phyloP scores from a whole-genome alignment of 1,140 invertebrate genomes.

The Caenorhabditis tropicalis region DNA sequence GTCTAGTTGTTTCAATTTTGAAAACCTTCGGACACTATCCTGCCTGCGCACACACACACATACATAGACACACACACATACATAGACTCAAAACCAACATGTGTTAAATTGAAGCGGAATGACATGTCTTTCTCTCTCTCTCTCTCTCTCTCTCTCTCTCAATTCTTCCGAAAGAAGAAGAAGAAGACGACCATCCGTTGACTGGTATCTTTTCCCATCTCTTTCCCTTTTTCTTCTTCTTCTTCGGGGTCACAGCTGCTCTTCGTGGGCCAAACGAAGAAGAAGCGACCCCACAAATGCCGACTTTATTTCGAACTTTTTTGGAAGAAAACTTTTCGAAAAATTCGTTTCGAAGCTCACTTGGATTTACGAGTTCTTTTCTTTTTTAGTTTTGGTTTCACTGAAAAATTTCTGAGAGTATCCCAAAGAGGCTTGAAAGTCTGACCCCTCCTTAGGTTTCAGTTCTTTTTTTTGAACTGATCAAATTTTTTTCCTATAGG shows the following conservation, averaged over 20 bases:
- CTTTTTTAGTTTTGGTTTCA: too few species aligned
- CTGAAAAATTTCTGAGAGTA: too few species aligned
- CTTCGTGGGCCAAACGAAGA: neutral
- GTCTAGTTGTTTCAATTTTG: neutral
- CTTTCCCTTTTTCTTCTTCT: neutral
- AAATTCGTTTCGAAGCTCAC: too few species aligned
- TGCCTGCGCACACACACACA: neutral
- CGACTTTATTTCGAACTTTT: neutral
- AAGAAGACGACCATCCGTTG: neutral
- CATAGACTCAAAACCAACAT: constrained; percentile 31
- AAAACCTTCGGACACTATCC: neutral
- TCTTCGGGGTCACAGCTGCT: constrained; percentile 26
- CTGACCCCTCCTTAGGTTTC: too few species aligned
- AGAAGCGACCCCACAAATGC: neutral
- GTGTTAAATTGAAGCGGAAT: constrained; percentile 34
- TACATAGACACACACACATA: neutral
- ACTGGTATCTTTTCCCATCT: constrained; percentile 29
- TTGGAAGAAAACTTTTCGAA: neutral
- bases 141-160: neutral
- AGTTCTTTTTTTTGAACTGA: too few species aligned
- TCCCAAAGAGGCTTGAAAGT: too few species aligned
- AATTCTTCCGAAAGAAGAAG: neutral
- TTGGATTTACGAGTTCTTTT: too few species aligned
- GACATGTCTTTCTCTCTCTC: neutral
- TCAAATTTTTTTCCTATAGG: too few species aligned